A percentile compares a stretch with the other conserved stretches of the same genome.
phyloP scores from a whole-genome alignment of 1,140 invertebrate species.

The Hycleus phaleratus region DNA sequence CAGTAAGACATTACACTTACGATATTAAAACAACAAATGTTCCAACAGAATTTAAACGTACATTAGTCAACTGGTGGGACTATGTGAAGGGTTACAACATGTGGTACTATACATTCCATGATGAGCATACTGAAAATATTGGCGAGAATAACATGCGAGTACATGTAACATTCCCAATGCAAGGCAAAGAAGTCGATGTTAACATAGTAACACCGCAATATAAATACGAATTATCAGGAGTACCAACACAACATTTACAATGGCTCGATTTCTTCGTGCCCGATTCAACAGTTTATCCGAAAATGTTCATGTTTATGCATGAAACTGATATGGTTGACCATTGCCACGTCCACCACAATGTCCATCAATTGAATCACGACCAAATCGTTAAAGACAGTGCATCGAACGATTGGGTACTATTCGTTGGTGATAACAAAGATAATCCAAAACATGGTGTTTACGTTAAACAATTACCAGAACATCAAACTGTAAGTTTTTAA shows the following conservation, averaged over 20 bases:
- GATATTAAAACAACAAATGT: constrained; percentile 23
- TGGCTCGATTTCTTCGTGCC: constrained; percentile 1
- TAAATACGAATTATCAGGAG: constrained; percentile 8
- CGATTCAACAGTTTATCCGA: constrained; percentile 8
- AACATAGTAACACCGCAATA: constrained; percentile 14
- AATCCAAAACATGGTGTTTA: constrained; percentile 17
- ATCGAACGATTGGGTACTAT: constrained; percentile 22
- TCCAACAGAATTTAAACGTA: constrained; percentile 16
- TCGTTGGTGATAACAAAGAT: constrained; percentile 13
- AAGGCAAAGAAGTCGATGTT: constrained; percentile 11
- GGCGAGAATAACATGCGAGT: constrained; percentile 8
- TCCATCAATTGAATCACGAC: not conserved
- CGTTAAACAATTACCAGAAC: constrained; percentile 13
- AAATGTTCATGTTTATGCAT: constrained; percentile 8
- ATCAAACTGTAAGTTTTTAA: constrained; percentile 12
- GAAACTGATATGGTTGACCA: constrained; percentile 6
- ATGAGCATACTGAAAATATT: constrained; percentile 10
- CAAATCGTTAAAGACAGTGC: not conserved
- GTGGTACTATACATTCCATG: not conserved
- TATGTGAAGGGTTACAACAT: constrained; percentile 5
- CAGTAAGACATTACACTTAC: constrained; percentile 24
- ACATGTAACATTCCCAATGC: constrained; percentile 6
- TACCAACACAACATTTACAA: constrained; percentile 2
- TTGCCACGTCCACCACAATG: constrained; percentile 14
- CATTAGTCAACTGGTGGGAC: not conserved